phyloP scores from a whole-genome alignment of 2,797 vertebrate species.

The Schizothorax lantsangensis region DNA sequence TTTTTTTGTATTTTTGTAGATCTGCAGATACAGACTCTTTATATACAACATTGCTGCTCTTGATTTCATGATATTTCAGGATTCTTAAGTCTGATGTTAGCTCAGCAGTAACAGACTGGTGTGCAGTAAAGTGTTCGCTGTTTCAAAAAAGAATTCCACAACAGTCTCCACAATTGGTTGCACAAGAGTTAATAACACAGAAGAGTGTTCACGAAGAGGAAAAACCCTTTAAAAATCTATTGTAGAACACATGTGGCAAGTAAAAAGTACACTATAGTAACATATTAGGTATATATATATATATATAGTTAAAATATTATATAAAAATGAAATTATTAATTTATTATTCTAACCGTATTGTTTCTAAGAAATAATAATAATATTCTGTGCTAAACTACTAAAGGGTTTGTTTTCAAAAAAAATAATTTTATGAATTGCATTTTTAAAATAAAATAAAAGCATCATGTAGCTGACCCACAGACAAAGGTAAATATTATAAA shows the following conservation, averaged over 20 bases:
- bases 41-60: neutral
- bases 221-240: neutral
- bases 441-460: neutral
- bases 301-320: neutral
- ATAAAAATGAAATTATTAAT: neutral
- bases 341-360: neutral
- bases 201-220: neutral
- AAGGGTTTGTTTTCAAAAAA: neutral
- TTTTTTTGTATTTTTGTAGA: constrained; percentile 54
- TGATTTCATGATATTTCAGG: neutral
- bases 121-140: neutral
- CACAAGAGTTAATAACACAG: neutral
- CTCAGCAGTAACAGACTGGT: neutral
- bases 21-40: constrained; percentile 37
- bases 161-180: neutral
- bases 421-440: neutral
- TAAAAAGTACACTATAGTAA: neutral
- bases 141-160: neutral
- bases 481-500: neutral
- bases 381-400: neutral
- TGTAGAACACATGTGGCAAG: neutral
- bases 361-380: neutral
- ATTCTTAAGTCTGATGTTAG: neutral
- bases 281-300: neutral
- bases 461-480: neutral